Conservation (phyloP, 2,888 invertebrate species). For the Steinernema carpocapsae region DNA sequence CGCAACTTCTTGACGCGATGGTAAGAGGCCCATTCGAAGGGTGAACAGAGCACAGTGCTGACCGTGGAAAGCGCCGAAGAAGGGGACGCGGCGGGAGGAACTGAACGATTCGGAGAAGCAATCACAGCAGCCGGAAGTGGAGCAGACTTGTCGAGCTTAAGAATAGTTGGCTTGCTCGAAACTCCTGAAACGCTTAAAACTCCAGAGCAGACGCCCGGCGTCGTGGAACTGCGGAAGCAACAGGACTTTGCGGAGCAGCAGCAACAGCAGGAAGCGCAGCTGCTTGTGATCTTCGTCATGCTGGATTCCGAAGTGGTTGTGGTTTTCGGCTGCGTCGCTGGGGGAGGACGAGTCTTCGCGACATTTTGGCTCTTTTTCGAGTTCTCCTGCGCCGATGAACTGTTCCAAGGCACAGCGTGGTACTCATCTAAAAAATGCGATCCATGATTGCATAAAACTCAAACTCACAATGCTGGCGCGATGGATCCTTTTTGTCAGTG, state of each 20-base stretch:
- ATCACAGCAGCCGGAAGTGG: too few species aligned
- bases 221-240: not conserved
- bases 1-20: too few species aligned
- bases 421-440: not conserved
- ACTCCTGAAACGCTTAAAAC: too few species aligned
- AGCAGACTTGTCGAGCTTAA: too few species aligned
- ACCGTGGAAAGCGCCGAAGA: too few species aligned
- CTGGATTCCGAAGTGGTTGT: not conserved
- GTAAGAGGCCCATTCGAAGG: too few species aligned
- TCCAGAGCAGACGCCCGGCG: not conserved
- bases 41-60: too few species aligned
- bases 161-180: too few species aligned
- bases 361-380: not conserved
- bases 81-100: too few species aligned
- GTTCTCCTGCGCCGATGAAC: not conserved
- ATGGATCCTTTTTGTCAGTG: not conserved
- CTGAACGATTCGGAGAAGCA: too few species aligned
- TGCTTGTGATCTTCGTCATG: not conserved
- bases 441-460: not conserved
- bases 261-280: slow-evolving; percentile 5
- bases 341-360: not conserved
- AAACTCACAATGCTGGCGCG: not conserved
- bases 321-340: too few species aligned
- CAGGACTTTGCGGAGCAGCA: not conserved
- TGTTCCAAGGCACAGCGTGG: not conserved